Percentiles rank a stretch among this genome's conserved stretches.
phyloP scores from a whole-genome alignment of 2,113 vertebrate genomes.

The Colius striatus region DNA sequence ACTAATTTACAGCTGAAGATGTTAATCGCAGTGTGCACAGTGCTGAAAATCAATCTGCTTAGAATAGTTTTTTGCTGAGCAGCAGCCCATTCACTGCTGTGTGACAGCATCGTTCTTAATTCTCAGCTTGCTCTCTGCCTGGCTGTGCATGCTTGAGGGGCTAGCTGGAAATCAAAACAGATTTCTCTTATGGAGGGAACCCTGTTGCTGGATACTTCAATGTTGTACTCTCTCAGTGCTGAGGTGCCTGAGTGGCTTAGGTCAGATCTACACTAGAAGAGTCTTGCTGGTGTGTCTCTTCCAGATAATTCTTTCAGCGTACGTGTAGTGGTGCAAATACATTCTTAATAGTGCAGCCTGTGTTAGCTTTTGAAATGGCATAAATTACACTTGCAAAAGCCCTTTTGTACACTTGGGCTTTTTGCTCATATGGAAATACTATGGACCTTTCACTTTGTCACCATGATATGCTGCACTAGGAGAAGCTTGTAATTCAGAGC shows the following conservation, averaged over 20 bases:
- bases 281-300: neutral
- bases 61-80: neutral
- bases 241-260: neutral
- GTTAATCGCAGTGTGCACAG: neutral
- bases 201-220: rapidly evolving
- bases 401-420: neutral
- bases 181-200: neutral
- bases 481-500: neutral
- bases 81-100: neutral
- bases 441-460: neutral
- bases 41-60: neutral
- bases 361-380: neutral
- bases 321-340: neutral
- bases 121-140: neutral
- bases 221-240: neutral
- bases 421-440: neutral
- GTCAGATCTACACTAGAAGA: neutral
- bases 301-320: neutral
- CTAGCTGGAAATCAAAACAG: neutral
- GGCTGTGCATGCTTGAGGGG: rapidly evolving
- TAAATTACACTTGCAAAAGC: neutral
- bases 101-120: neutral
- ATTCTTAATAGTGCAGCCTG: neutral
- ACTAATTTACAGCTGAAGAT: neutral
- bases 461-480: neutral